Evolutionary conservation across 2,113 vertebrate genomes (phyloP).

Genomic region (Tretioscincus oriximinensis): DNA sequence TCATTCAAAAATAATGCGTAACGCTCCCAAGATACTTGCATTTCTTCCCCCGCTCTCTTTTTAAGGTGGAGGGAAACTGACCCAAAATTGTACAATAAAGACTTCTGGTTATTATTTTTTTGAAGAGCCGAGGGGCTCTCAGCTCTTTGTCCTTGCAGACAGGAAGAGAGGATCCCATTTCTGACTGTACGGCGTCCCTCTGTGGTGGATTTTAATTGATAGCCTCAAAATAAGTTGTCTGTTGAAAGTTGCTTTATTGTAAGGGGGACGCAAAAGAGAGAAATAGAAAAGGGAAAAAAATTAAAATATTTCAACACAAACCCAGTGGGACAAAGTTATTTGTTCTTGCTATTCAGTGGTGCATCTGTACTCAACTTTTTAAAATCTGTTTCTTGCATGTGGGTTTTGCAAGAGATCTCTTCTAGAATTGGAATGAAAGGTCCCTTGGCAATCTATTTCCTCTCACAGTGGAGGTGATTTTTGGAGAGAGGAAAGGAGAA

Average conservation of each 20-base stretch:
- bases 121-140: accelerated
- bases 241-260: neutral
- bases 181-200: accelerated
- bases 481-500: no score
- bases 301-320: neutral
- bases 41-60: neutral
- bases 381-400: neutral
- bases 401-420: neutral
- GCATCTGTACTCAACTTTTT: slow-evolving; percentile 20
- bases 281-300: neutral
- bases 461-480: no score
- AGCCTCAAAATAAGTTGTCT: neutral
- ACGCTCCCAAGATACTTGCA: neutral
- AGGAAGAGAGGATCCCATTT: neutral
- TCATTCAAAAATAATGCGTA: no score
- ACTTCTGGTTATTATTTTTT: accelerated
- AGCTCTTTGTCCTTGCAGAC: neutral
- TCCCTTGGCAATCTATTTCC: no score
- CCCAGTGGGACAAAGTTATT: neutral
- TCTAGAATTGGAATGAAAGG: neutral
- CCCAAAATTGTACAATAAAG: accelerated
- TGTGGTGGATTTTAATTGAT: neutral
- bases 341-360: slow-evolving; percentile 16
- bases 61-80: accelerated
- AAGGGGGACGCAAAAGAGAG: neutral